Evolutionary conservation across 2,113 vertebrate genomes (phyloP), one percentile per base, ranked within the genome.

Genomic region (Furnarius figulus): DNA sequence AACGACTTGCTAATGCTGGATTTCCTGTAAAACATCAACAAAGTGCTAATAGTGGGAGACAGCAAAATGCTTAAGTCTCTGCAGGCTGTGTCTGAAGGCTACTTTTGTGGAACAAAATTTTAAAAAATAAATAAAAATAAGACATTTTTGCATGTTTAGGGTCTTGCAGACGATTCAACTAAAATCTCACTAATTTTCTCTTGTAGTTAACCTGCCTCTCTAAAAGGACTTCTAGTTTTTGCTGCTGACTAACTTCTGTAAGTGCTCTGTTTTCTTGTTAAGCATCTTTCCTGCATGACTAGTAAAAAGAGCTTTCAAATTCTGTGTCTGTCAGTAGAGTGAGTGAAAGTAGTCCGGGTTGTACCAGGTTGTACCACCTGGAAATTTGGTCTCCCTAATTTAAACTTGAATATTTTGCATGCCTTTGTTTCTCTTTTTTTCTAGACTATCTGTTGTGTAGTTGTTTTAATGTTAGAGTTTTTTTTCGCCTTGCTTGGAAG

Each of bases 171-270:
- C 0, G 1, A 31, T 24, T 74, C 78, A 42, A 86, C 65, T 96
- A 85, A 96, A 84, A 79, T 90, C 44, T 95, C 49, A 58, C 73
- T 95, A 81, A 94, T 94, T 95, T 90, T 97, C 53, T 95, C 61
- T 96, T 93, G 55, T 94, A 97, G 96, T 84, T 94, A 87, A 84
- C 73, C 77, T 89, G 76, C 65, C 44, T 93, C 44, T 90, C 68
- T 94, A 79, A 84, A 95, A 78, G 95, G 73, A 96, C 70, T 72
- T 85, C 37, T 96, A 97, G 90, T 90, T 89, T 84, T 80, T 91
- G 84, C 70, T 96, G 90, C 85, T 94, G 78, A 93, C 93, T 96
- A 97, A 97, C 83, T 93, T 72, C 83, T 96, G 96, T 96, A 94
- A 97, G 96, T 97, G 87, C 76, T 94, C 49, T 68, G 9, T 63